Evolutionary conservation across 2,888 invertebrate genomes (phyloP), one percentile per base, ranked within the genome.

Genomic region (Xanthia icteritia): DNA sequence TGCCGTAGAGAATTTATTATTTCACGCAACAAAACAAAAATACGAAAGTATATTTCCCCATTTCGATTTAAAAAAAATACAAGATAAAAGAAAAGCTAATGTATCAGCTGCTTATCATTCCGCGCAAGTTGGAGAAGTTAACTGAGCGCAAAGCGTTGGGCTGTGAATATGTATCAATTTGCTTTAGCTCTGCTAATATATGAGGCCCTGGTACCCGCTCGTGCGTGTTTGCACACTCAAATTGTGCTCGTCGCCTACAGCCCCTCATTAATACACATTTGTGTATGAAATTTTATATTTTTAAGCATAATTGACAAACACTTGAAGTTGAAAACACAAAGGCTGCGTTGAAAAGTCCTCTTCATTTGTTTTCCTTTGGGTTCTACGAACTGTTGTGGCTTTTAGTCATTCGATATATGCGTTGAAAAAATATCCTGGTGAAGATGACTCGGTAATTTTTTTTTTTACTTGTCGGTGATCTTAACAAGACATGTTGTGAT

Each of bases 91-190:
- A 58, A 78, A 66, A 54, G 64, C 56, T 82, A 72, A 85, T 86
- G 79, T 86, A 69, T 72, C 68, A 65, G 63, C 87, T 87, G 83
- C 76, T 88, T 87, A 87, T 85, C 63, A 87, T 87, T 87, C 87
- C 73, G 66, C 61, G 36, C 77, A 83, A 81, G 89, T 79, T 77
- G 82, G 73, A 11, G 64, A 68, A 87, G 87, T 86, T 87, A 87
- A 88, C 87, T 81, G 80, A 81, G 87, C 89, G 81, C 64, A 75
- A 73, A 67, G 76, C 67, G 69, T 60, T 66, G 66, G 78, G 70
- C 65, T 69, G 67, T 27, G 77, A 79, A 83, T 88, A 73, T 83
- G 72, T 71, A 73, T 83, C 84, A 74, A 79, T 86, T 86, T 85
- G 66, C 64, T 85, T 71, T 71, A 72, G 68, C 76, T 76, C 66